Percentiles rank a stretch among this genome's conserved stretches.
These are phyloP conservation scores for Oscheius sp. DNA, from an alignment of 2,888 invertebrate species.

Conservation along the genomic window DNA sequence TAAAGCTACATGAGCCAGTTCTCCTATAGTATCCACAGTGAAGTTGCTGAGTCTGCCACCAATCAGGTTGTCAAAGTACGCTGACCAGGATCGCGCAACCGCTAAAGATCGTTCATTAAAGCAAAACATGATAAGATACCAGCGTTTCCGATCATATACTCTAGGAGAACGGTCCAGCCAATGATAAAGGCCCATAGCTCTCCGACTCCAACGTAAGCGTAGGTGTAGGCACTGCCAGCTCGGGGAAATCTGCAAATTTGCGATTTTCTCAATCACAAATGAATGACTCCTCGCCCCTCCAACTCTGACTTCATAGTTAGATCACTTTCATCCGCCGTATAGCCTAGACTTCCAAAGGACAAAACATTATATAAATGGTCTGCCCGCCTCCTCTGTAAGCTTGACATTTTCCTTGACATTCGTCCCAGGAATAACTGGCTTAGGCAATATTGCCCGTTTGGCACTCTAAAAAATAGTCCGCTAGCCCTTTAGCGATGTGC, in stretches of 20 bases:
- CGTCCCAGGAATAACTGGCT: too few relatives aligned
- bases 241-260: constrained; percentile 80
- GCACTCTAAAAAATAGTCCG: too few relatives aligned
- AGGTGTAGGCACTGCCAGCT: constrained; percentile 82
- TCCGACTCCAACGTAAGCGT: constrained; percentile 93
- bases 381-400: too few relatives aligned
- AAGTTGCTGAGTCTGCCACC: constrained; percentile 64
- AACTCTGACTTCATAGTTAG: too few relatives aligned
- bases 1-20: constrained; percentile 10
- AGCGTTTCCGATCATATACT: constrained; percentile 82
- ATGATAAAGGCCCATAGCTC: constrained; percentile 90
- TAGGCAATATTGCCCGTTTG: too few relatives aligned
- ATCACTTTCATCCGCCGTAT: too few relatives aligned
- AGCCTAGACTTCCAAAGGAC: too few relatives aligned
- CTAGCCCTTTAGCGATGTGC: too few relatives aligned
- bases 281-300: too few relatives aligned
- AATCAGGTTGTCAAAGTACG: constrained; percentile 74
- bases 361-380: too few relatives aligned
- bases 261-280: too few relatives aligned
- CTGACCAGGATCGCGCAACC: constrained; percentile 76
- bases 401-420: too few relatives aligned
- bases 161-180: constrained; percentile 75
- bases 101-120: constrained; percentile 57
- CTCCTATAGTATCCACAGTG: constrained; percentile 33
- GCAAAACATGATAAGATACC: constrained; percentile 34